Percentiles rank a stretch among this genome's conserved stretches.
Evolutionary conservation across 2,113 vertebrate genomes (phyloP).

Genomic region (Onychorhynchus coronatus): DNA sequence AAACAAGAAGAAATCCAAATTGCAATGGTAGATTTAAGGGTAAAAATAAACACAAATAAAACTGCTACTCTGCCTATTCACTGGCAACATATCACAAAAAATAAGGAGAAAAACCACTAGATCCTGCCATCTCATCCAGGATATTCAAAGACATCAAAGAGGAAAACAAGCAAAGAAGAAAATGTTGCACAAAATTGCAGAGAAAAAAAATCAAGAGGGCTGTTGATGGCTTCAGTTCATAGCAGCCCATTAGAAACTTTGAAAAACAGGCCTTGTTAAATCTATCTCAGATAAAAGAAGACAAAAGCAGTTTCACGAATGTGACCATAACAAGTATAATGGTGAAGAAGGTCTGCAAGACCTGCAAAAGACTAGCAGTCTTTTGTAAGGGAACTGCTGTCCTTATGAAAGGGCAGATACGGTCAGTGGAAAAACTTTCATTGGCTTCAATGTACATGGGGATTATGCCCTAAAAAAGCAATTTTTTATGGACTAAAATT

Average conservation of each 20-base stretch:
- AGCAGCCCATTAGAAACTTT: slow-evolving; percentile 27
- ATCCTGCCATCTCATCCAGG: neutral
- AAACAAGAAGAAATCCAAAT: neutral
- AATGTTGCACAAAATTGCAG: neutral
- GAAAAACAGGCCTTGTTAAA: slow-evolving; percentile 16
- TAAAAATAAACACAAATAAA: neutral
- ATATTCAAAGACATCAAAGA: slow-evolving; percentile 21
- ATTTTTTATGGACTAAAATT: neutral
- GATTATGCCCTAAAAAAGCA: neutral
- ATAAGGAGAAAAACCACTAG: neutral
- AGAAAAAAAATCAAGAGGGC: neutral
- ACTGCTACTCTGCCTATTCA: neutral
- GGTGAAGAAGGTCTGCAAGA: slow-evolving; percentile 8
- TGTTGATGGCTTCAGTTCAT: slow-evolving; percentile 21
- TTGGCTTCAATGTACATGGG: neutral
- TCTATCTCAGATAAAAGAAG: neutral
- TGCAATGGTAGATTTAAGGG: neutral
- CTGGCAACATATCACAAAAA: neutral
- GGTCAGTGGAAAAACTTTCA: neutral
- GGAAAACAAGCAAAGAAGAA: slow-evolving; percentile 8
- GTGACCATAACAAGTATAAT: neutral
- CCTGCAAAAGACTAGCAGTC: neutral
- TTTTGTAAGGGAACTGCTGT: neutral
- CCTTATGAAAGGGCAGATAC: slow-evolving; percentile 18
- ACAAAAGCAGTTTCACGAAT: slow-evolving; percentile 32